Base-by-base conservation (phyloP, 2,797 vertebrate genomes). In the Lophius americanus region DNA sequence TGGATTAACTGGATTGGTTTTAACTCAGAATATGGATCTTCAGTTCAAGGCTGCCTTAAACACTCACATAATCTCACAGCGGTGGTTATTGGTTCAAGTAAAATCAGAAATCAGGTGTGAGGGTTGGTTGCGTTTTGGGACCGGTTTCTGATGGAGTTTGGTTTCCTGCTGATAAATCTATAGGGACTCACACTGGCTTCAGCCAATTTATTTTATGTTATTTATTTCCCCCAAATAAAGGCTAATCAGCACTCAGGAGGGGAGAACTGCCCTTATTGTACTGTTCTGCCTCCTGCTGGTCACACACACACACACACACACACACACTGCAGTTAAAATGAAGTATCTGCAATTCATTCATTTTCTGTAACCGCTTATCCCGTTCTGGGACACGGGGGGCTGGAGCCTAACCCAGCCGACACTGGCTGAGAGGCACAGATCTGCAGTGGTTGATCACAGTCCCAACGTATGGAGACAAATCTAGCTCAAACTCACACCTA, bases 211-310 rank as follows among this genome's bases (percentile, higher is more conserved):
- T 14, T 38, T 14, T 6, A 2, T 4, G 37, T 42, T 42, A 53
- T 65, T 53, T 51, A 47, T 35, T 38, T 3, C 7, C 7, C 3
- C 1, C 6, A 0, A 32, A 51, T 23, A 10, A 33, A 59, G 46
- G 7, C n/a, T 12, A 9, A 65, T 52, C 7, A 59, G 38, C 32
- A 47, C 41, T 9, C 41, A 8, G 41, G 43, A 12, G 9, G 11
- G 5, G 42, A 6, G 42, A 23, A 23, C 23, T 23, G 23, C 23
- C 58, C 8, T 11, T 38, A 33, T 39, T 80, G 66, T 67, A 0
- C 72, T 46, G 51, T 72, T 6, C 62, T 84, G 89, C 82, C 85
- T 85, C 85, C 91, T 92, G 68, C 77, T 88, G 91, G 73, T 9
- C 74, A 14, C 37, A 1, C 2, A 1, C 9, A 2, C 12, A 64